These are phyloP conservation scores for Trogon melanurus DNA, from an alignment of 2,113 vertebrate genomes.

Conservation along the genomic window DNA sequence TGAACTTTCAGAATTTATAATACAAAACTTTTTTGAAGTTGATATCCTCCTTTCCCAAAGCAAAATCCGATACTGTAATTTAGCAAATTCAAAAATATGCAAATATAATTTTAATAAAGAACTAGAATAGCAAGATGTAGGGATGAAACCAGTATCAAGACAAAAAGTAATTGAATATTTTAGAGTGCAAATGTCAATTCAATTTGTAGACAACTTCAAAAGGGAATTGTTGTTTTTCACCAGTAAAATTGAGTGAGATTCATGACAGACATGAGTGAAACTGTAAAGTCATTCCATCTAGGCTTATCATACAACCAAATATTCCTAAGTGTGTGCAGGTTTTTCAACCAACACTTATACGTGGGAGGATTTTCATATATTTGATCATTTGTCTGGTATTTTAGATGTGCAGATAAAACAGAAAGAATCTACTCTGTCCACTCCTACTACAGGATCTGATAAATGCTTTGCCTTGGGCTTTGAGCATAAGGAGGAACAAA, in stretches of 20 bases:
- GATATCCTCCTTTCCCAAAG: background rate
- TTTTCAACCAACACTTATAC: background rate
- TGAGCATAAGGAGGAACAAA: conserved; percentile 3
- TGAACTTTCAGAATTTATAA: background rate
- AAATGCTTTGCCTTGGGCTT: conserved; percentile 15
- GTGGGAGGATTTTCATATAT: background rate
- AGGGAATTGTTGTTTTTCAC: background rate
- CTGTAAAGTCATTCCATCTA: background rate
- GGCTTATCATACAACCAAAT: background rate
- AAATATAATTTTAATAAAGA: background rate
- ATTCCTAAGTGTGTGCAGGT: background rate
- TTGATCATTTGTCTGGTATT: conserved; percentile 14
- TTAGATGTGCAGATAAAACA: conserved; percentile 4
- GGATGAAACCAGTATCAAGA: background rate
- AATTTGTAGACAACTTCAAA: background rate
- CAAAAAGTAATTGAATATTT: background rate
- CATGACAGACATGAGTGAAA: background rate
- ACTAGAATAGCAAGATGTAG: background rate
- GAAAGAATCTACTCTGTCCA: conserved; percentile 18
- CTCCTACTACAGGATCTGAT: conserved; percentile 33
- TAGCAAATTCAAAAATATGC: background rate
- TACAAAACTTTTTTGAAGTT: background rate
- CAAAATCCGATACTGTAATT: background rate
- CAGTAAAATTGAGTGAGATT: background rate
- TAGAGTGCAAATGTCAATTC: background rate